These are phyloP conservation scores for Bellardia bayeri DNA, from an alignment of 2,888 invertebrate species.

Conservation along the genomic window DNA sequence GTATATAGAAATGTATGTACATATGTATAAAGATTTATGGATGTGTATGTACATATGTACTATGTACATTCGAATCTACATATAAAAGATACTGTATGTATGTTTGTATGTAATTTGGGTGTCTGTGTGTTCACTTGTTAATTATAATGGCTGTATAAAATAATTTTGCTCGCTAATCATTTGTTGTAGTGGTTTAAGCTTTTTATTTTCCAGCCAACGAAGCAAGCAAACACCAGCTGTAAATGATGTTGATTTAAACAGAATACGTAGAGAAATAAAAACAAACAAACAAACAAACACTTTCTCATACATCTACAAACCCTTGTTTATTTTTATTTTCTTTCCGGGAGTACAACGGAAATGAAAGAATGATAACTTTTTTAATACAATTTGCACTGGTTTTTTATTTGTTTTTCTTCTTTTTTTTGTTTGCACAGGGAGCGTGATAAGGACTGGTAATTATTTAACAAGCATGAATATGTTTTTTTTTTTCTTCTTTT, in stretches of 20 bases:
- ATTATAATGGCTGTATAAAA: conserved; percentile 9
- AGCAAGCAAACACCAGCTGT: conserved; percentile 16
- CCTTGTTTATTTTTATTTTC: neutral
- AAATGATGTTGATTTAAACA: neutral
- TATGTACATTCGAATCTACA: too few species aligned
- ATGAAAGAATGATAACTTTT: conserved; percentile 3
- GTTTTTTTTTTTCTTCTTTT: neutral
- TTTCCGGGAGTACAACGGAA: neutral
- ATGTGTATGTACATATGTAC: too few species aligned
- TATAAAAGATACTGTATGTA: too few species aligned
- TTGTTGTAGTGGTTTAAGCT: neutral
- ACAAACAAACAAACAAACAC: neutral
- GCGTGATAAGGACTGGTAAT: neutral
- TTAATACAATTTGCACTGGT: neutral
- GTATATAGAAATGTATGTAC: too few species aligned
- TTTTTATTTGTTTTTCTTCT: neutral
- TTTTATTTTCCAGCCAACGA: neutral
- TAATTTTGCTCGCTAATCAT: neutral
- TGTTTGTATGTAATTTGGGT: neutral
- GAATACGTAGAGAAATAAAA: neutral
- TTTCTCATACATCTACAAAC: neutral
- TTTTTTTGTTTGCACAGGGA: neutral
- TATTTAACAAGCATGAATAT: conserved; percentile 4
- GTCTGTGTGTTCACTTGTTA: conserved; percentile 8
- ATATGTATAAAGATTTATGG: too few species aligned